These are phyloP conservation scores for Echeneis naucrates DNA, from an alignment of 2,797 vertebrate genomes.

Conservation along the genomic window DNA sequence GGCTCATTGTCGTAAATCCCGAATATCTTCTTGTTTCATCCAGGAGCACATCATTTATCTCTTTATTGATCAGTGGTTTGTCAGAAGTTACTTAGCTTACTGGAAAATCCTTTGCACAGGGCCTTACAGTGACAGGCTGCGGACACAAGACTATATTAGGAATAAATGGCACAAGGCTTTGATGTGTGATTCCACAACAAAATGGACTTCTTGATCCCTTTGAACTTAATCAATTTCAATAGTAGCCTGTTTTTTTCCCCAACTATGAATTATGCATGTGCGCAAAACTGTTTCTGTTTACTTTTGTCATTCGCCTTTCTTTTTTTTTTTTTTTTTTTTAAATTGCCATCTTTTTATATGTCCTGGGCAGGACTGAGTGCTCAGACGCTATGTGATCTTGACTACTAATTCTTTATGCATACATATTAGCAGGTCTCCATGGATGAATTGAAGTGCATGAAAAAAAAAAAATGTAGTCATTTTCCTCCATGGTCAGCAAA, in stretches of 20 bases:
- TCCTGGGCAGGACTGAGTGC: neutral
- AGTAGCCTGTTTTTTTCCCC: slow-evolving; percentile 6
- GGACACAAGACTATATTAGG: slow-evolving; percentile 15
- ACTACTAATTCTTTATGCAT: slow-evolving; percentile 39
- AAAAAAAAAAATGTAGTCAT: slow-evolving; percentile 44
- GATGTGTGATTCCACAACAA: slow-evolving; percentile 28
- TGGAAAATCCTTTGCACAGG: slow-evolving; percentile 10
- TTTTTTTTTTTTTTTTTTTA: neutral
- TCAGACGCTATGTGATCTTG: slow-evolving; percentile 23
- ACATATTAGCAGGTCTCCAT: slow-evolving; percentile 33
- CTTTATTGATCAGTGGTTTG: slow-evolving; percentile 23
- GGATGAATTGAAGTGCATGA: slow-evolving; percentile 28
- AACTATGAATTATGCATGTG: slow-evolving; percentile 33
- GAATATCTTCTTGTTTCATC: neutral
- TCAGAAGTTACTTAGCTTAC: slow-evolving; percentile 7
- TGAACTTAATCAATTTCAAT: slow-evolving; percentile 34
- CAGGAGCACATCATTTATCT: neutral
- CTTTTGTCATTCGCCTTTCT: slow-evolving; percentile 1
- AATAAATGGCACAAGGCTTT: slow-evolving; percentile 22
- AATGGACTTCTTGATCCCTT: slow-evolving; percentile 35
- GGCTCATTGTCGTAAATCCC: neutral
- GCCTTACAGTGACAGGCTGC: slow-evolving; percentile 10
- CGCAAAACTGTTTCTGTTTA: slow-evolving; percentile 7
- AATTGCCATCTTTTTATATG: neutral
- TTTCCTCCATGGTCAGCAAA: slow-evolving; percentile 44